A percentile compares a stretch with the other conserved stretches of the same genome.
These are phyloP conservation scores for Corythornis vintsioides DNA, from an alignment of 2,113 vertebrate genomes.

Conservation along the genomic window DNA sequence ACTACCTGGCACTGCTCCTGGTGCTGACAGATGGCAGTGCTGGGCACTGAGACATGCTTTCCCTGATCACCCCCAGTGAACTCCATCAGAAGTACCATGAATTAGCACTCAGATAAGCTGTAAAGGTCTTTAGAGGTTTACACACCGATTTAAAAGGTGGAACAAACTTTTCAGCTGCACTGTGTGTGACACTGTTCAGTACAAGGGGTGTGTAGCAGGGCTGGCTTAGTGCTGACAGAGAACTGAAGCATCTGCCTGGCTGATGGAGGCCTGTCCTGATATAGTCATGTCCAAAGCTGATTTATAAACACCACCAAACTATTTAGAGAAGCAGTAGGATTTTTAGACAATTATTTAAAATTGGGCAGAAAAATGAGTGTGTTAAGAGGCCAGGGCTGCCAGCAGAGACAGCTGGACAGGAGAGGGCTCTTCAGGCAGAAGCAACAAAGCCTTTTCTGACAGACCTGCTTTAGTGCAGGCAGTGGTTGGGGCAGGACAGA, in stretches of 20 bases:
- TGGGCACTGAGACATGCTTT: background rate
- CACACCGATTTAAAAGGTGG: background rate
- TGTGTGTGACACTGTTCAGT: background rate
- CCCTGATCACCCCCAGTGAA: background rate
- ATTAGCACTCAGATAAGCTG: background rate
- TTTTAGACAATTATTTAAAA: background rate
- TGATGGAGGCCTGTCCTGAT: background rate
- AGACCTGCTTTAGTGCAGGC: background rate
- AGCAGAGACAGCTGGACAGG: background rate
- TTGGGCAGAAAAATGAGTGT: background rate
- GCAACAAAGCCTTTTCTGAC: background rate
- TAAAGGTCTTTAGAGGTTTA: background rate
- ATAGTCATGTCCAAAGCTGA: background rate
- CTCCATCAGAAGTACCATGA: background rate
- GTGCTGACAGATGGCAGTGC: background rate
- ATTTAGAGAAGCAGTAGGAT: background rate
- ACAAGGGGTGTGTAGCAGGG: background rate
- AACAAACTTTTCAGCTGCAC: background rate
- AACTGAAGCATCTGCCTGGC: background rate
- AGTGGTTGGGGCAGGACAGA: background rate
- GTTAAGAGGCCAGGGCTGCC: background rate
- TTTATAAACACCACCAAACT: background rate
- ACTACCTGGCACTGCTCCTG: background rate
- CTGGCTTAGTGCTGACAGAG: background rate
- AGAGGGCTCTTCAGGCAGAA: background rate